phyloP scores from a whole-genome alignment of 2,113 vertebrate species.

The Gnathonemus longibarbis region DNA sequence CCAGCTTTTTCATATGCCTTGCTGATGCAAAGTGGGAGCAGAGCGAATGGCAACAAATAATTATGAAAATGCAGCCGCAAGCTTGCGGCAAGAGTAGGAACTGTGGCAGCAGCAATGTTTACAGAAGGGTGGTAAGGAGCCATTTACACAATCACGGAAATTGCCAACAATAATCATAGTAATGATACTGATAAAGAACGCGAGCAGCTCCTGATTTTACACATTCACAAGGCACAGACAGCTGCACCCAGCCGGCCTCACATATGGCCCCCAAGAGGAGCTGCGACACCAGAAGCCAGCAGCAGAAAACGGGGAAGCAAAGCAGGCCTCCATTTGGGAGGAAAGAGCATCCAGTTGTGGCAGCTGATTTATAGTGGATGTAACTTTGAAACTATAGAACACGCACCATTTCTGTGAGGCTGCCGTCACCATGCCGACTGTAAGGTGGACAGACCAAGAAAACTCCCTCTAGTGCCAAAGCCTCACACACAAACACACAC shows the following conservation, averaged over 20 bases:
- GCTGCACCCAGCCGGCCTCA: not conserved
- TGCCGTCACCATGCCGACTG: not conserved
- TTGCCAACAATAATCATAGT: not conserved
- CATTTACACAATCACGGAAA: not conserved
- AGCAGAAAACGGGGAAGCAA: constrained; percentile 25
- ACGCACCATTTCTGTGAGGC: not conserved
- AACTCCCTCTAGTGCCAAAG: not conserved
- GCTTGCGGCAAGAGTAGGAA: not conserved
- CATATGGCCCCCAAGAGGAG: not conserved
- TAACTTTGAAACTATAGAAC: constrained; percentile 22
- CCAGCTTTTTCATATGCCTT: not conserved
- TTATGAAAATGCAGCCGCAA: not conserved
- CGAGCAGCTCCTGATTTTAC: not conserved
- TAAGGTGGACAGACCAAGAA: not conserved
- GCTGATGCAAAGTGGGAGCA: not conserved
- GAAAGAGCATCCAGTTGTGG: constrained; percentile 33
- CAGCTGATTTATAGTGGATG: constrained; percentile 41
- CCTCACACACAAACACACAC: not conserved
- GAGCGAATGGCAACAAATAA: not conserved
- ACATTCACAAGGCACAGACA: not conserved
- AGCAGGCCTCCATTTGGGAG: constrained; percentile 22
- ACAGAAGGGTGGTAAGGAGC: not conserved
- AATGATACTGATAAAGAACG: not conserved
- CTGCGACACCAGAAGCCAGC: not conserved
- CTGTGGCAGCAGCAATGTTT: not conserved